A percentile compares a stretch with the other conserved stretches of the same genome.
These are phyloP conservation scores for Micromesistius poutassou DNA, from an alignment of 2,797 vertebrate genomes.

Conservation along the genomic window DNA sequence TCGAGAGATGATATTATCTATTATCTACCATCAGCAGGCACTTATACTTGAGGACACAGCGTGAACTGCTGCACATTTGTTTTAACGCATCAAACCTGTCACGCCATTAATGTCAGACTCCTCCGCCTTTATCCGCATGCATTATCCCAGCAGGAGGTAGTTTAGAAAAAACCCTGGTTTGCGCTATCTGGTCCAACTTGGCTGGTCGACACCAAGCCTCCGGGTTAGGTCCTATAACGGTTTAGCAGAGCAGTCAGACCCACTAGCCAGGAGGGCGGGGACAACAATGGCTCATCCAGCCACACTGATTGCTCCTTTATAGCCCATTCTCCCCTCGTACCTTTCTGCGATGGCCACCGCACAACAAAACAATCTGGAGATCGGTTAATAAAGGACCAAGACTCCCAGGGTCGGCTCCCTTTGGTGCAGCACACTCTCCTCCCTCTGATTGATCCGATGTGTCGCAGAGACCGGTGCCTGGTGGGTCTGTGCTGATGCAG, in stretches of 20 bases:
- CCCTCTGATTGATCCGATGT: not conserved
- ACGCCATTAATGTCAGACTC: constrained; percentile 21
- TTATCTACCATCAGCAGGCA: constrained; percentile 21
- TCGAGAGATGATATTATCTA: constrained; percentile 27
- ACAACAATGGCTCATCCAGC: constrained; percentile 56
- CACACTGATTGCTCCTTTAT: constrained; percentile 10
- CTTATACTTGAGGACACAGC: constrained; percentile 15
- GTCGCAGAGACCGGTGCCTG: not conserved
- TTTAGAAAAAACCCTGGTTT: constrained; percentile 7
- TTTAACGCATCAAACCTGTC: constrained; percentile 33
- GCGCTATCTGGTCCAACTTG: constrained; percentile 11
- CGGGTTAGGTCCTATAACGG: constrained; percentile 20
- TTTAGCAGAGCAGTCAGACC: constrained; percentile 35
- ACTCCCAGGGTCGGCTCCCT: constrained; percentile 24
- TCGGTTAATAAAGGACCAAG: constrained; percentile 63
- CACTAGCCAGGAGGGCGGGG: constrained; percentile 8
- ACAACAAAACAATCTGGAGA: constrained; percentile 62
- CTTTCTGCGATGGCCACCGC: constrained; percentile 48
- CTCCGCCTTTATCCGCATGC: constrained; percentile 13
- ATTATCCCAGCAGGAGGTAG: constrained; percentile 5
- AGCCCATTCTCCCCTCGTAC: constrained; percentile 35
- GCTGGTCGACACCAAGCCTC: constrained; percentile 25
- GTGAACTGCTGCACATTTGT: constrained; percentile 7
- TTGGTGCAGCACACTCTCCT: constrained; percentile 49
- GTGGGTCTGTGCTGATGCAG: not conserved